Base-by-base conservation (phyloP, 2,888 invertebrate species). In the Sphinx pinastri region DNA sequence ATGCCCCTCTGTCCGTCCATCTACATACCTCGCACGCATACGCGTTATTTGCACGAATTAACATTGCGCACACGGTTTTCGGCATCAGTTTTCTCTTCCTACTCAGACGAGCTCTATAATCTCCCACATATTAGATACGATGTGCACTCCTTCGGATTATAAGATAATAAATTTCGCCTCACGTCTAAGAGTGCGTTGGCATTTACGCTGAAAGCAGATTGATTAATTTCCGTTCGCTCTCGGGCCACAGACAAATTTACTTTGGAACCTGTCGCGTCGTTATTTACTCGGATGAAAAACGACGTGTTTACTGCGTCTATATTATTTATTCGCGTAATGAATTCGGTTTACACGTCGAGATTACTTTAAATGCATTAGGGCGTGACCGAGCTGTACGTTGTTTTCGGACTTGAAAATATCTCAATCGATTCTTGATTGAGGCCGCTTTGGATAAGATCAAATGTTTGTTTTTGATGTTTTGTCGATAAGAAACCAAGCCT, bases 161-260 rank as follows among this genome's bases (percentile, higher is more conserved):
- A 71, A 71, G 60, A 70, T 72, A 67, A 77, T 79, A 73, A 73
- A 74, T 76, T 78, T 75, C 75, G 71, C 68, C 72, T 71, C 75
- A 73, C 71, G 77, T 77, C 71, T 73, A 73, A 75, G 71, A 71
- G 75, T 75, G 71, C 76, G 75, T 76, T 75, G 79, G 76, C 77
- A 79, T 82, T 80, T 80, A 77, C 76, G 74, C 74, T 75, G 76
- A 79, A 79, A 81, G 77, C 80, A 77, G 81, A 87, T 88, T 86
- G 86, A 87, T 85, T 87, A 84, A 88, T 88, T 87, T 88, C 88
- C 88, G 82, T 78, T 83, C 81, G 78, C 80, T 79, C 79, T 77
- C 79, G 76, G 78, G 78, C 77, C 77, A 73, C 76, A 76, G 80
- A 79, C 63, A 63, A 63, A 63, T 63, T 63, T 63, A 63, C 63